These are phyloP conservation scores for Periophthalmodon schlosseri DNA, from an alignment of 2,113 vertebrate genomes.

Conservation along the genomic window DNA sequence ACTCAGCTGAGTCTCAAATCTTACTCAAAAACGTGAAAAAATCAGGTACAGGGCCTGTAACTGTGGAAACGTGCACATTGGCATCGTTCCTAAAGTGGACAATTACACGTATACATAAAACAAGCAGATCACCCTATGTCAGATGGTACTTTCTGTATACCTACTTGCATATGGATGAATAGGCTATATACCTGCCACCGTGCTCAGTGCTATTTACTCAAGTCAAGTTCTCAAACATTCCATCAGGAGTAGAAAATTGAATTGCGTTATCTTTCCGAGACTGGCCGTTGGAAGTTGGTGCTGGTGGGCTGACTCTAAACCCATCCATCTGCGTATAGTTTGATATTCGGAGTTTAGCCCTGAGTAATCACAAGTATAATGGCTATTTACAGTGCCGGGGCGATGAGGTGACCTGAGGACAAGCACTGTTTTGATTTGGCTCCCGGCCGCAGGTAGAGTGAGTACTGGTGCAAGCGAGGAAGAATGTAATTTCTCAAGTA, in stretches of 20 bases:
- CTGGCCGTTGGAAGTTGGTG: conserved; percentile 41
- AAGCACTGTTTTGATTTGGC: conserved; percentile 9
- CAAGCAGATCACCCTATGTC: neutral
- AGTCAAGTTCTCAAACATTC: conserved; percentile 63
- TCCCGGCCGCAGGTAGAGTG: neutral
- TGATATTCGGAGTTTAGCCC: conserved; percentile 40
- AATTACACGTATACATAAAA: conserved; percentile 20
- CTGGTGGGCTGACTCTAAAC: conserved; percentile 5
- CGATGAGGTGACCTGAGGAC: conserved; percentile 12
- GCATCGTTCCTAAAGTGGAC: conserved; percentile 14
- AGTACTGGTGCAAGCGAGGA: neutral
- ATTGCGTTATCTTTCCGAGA: conserved; percentile 57
- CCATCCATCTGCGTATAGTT: conserved; percentile 43
- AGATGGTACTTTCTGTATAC: conserved; percentile 7
- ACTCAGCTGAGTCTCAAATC: too few relatives aligned
- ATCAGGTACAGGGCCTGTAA: too few relatives aligned
- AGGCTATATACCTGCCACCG: neutral
- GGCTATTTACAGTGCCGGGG: conserved; percentile 52
- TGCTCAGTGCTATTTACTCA: conserved; percentile 34
- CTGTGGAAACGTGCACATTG: conserved; percentile 38
- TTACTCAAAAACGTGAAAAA: too few relatives aligned
- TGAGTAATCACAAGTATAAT: conserved; percentile 52
- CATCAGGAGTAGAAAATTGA: conserved; percentile 56
- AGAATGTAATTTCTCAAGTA: neutral
- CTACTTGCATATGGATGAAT: neutral